Percentiles rank a stretch among this genome's conserved stretches.
Evolutionary conservation across 1,140 invertebrate genomes (phyloP).

Genomic region (Dreissena rostriformis): DNA sequence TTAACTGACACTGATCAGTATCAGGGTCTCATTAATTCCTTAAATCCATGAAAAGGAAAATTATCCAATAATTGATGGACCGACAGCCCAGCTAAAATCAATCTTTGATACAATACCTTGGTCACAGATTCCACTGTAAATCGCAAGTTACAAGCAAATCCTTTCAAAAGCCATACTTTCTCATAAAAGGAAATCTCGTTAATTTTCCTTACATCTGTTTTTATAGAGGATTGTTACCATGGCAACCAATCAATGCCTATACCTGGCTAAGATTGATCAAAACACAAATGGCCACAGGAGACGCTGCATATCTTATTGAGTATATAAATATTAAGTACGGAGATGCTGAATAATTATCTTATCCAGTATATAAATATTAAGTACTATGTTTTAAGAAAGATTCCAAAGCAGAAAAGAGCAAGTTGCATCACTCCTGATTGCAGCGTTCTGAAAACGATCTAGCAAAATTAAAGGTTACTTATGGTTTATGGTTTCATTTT

Average conservation of each 20-base stretch:
- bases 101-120: background rate
- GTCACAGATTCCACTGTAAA: background rate
- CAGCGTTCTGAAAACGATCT: too few species aligned
- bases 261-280: constrained; percentile 51
- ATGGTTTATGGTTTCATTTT: too few species aligned
- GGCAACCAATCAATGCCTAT: constrained; percentile 44
- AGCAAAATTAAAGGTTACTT: too few species aligned
- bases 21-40: too few species aligned
- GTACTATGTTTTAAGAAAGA: too few species aligned
- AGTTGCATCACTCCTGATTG: too few species aligned
- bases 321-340: too few species aligned
- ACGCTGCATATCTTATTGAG: too few species aligned
- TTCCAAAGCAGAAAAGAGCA: too few species aligned
- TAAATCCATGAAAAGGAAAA: constrained; percentile 16
- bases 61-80: background rate
- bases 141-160: background rate
- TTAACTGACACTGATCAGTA: too few species aligned
- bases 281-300: background rate
- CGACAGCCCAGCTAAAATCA: background rate
- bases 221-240: constrained; percentile 44
- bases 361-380: too few species aligned
- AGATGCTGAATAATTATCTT: too few species aligned
- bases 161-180: background rate
- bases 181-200: constrained; percentile 28
- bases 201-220: constrained; percentile 41